Evolutionary conservation across 2,113 vertebrate genomes (phyloP).

Genomic region (Mirounga angustirostris): DNA sequence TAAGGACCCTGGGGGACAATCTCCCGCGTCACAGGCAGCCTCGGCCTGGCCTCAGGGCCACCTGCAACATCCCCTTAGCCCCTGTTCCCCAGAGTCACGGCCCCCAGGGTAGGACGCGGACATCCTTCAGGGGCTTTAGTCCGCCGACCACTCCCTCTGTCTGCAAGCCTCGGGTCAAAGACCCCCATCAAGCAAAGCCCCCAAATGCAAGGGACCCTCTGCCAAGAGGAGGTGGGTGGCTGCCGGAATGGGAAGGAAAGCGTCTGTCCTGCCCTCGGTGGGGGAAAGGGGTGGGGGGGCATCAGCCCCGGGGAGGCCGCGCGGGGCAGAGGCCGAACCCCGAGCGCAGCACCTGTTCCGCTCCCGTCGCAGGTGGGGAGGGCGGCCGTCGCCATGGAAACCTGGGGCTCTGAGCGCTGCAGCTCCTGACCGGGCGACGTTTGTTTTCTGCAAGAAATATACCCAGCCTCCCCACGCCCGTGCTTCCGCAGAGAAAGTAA

Average conservation of each 20-base stretch:
- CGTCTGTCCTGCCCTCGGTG: not conserved
- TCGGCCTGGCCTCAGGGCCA: not conserved
- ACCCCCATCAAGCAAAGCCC: not conserved
- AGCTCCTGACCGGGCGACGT: not conserved
- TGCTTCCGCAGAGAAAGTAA: not conserved
- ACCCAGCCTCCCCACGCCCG: not conserved
- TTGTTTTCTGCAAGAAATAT: constrained; percentile 23
- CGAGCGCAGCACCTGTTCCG: not conserved
- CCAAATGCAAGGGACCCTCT: not conserved
- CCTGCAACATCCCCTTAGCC: not conserved
- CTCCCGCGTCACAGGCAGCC: not conserved
- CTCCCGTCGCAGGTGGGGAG: not conserved
- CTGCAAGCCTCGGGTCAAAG: not conserved
- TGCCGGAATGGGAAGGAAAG: not conserved
- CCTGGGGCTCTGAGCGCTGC: not conserved
- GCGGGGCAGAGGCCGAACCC: not conserved
- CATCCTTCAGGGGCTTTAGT: not conserved
- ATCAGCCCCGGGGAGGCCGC: not conserved
- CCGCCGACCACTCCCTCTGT: not conserved
- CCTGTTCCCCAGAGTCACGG: not conserved
- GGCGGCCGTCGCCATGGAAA: constrained; percentile 61
- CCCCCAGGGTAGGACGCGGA: not conserved
- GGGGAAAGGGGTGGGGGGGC: not conserved
- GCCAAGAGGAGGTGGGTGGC: no score
- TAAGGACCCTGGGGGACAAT: not conserved